Evolutionary conservation across 2,888 invertebrate species (phyloP).

Genomic region (Teinopalpus imperialis): DNA sequence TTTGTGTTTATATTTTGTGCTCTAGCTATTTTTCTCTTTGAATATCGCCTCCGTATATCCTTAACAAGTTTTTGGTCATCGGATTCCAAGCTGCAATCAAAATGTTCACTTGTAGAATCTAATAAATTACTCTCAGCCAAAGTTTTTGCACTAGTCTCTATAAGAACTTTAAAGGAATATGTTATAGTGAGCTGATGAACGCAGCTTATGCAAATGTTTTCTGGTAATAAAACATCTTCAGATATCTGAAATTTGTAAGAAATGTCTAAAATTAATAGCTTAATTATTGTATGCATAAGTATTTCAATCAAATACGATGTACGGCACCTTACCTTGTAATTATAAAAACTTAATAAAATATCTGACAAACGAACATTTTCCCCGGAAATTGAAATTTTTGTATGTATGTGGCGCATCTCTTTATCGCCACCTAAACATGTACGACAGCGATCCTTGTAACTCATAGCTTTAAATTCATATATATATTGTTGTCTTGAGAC

Average conservation of each 20-base stretch:
- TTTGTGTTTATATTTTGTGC: slow-evolving; percentile 36
- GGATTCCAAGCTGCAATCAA: slow-evolving; percentile 51
- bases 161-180: slow-evolving; percentile 69
- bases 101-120: slow-evolving; percentile 47
- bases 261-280: not conserved
- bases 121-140: slow-evolving; percentile 44
- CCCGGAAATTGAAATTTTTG: slow-evolving; percentile 55
- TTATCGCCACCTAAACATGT: slow-evolving; percentile 61
- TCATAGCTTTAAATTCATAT: slow-evolving; percentile 42
- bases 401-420: slow-evolving; percentile 63
- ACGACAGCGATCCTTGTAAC: slow-evolving; percentile 58
- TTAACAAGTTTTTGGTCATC: slow-evolving; percentile 43
- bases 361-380: slow-evolving; percentile 57
- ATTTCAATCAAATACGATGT: too few relatives aligned
- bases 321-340: slow-evolving; percentile 65
- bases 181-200: slow-evolving; percentile 71
- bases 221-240: slow-evolving; percentile 51
- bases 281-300: too few relatives aligned
- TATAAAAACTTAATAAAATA: slow-evolving; percentile 65
- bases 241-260: slow-evolving; percentile 42
- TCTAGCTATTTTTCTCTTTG: slow-evolving; percentile 23
- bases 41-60: slow-evolving; percentile 22
- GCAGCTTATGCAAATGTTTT: slow-evolving; percentile 67
- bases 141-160: slow-evolving; percentile 59
- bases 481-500: not conserved